Conservation (phyloP, 2,888 invertebrate species). For the Lithosia quadra region DNA sequence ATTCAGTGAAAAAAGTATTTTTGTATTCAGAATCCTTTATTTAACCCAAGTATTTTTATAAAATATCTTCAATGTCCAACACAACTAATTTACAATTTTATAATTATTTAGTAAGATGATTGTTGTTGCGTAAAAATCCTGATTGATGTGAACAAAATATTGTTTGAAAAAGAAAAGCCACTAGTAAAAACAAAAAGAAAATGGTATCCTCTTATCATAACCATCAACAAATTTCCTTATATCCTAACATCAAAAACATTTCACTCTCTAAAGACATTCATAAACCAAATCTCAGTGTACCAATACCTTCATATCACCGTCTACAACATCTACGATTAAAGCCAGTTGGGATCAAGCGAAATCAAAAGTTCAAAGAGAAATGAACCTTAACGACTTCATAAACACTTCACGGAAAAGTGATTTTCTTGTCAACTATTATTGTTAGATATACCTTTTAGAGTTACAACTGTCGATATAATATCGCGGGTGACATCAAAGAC, state of each 20-base stretch:
- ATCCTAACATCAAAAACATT: conserved; percentile 10
- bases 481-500: conserved; percentile 60
- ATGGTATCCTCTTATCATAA: neutral
- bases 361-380: neutral
- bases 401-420: neutral
- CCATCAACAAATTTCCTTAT: neutral
- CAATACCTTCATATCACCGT: conserved; percentile 7
- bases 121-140: too few species aligned
- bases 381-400: neutral
- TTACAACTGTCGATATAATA: conserved; percentile 16
- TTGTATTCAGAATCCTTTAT: too few species aligned
- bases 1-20: too few species aligned
- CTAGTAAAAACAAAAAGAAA: too few species aligned
- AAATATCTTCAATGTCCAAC: too few species aligned
- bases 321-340: conserved; percentile 1
- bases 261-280: neutral
- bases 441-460: neutral
- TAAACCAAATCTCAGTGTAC: conserved; percentile 10
- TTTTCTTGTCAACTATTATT: neutral
- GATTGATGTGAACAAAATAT: neutral
- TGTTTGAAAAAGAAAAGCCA: too few species aligned
- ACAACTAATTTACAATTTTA: too few species aligned
- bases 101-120: too few species aligned
- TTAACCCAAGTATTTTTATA: too few species aligned
- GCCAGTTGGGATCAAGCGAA: neutral